phyloP scores from a whole-genome alignment of 2,113 vertebrate species.

The Aythya baeri region DNA sequence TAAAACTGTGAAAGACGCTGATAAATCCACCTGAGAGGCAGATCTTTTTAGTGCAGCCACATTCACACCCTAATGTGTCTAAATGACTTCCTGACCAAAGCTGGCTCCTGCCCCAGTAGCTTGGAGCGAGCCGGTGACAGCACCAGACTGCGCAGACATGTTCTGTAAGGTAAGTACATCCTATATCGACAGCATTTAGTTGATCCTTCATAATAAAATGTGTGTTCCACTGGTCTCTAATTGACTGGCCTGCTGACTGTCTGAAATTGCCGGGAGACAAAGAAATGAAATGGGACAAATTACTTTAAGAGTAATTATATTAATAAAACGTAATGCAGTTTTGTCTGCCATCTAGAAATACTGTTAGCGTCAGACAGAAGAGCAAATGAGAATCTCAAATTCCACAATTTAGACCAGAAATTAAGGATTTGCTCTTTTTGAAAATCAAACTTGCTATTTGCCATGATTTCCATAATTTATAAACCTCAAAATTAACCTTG shows the following conservation, averaged over 20 bases:
- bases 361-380: not conserved
- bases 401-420: conserved; percentile 4
- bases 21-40: not conserved
- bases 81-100: not conserved
- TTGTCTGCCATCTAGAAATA: not conserved
- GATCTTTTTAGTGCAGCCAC: not conserved
- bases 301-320: conserved; percentile 18
- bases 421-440: not conserved
- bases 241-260: not conserved
- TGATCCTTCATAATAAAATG: not conserved
- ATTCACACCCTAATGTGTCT: not conserved
- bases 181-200: not conserved
- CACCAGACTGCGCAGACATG: not conserved
- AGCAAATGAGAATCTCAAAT: not conserved
- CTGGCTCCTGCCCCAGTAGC: not conserved
- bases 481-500: conserved; percentile 50
- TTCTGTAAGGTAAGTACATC: not conserved
- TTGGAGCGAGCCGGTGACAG: not conserved
- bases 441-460: conserved; percentile 21
- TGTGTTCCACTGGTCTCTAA: not conserved
- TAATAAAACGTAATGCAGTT: conserved; percentile 6
- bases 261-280: not conserved
- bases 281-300: conserved; percentile 29
- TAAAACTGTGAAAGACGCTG: not conserved
- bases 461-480: conserved; percentile 23